Percentiles rank a stretch among this genome's conserved stretches.
These are phyloP conservation scores for Hydractinia symbiolongicarpus DNA, from an alignment of 30 jellyfish, hydroid and myxozoan genomes.

Conservation along the genomic window DNA sequence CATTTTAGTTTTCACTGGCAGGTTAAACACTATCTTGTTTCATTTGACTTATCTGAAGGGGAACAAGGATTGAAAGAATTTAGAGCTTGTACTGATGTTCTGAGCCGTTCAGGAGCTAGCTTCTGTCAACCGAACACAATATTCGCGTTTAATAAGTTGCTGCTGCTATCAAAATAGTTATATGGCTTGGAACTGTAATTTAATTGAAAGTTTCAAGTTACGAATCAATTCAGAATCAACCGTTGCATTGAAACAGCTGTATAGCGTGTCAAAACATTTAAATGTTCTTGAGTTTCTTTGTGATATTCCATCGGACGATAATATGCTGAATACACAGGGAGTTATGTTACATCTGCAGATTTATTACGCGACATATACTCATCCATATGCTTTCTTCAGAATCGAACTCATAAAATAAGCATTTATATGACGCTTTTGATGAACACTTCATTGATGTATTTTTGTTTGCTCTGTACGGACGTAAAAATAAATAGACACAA, in stretches of 20 bases:
- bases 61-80: no score
- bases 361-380: no score
- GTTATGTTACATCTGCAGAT: no score
- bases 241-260: background rate
- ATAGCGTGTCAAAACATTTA: background rate
- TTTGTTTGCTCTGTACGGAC: background rate
- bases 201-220: background rate
- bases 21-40: no score
- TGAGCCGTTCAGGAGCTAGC: background rate
- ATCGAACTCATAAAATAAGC: no score
- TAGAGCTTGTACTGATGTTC: no score
- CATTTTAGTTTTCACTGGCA: no score
- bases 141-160: background rate
- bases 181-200: background rate
- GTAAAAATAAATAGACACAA: background rate
- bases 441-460: no score
- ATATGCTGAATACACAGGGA: background rate
- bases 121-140: constrained; percentile 2
- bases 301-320: background rate
- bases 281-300: background rate
- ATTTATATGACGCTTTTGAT: no score
- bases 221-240: background rate
- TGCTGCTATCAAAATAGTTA: background rate
- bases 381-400: no score
- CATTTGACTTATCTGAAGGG: no score